phyloP scores from a whole-genome alignment of 2,797 vertebrate species.

The Anomalospiza imberbis region DNA sequence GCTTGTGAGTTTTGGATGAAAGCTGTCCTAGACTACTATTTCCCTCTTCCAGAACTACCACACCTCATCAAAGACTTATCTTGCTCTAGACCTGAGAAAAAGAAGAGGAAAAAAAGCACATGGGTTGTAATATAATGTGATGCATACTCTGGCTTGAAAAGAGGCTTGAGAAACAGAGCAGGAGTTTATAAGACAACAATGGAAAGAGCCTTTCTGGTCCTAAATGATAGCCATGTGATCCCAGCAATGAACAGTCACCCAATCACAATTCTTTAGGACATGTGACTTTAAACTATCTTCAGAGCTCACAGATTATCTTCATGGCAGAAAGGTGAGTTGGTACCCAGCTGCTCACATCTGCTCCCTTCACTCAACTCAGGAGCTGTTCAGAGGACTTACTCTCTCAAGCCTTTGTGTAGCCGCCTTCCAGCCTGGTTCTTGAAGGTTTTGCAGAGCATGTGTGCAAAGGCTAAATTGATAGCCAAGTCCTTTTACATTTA shows the following conservation, averaged over 20 bases:
- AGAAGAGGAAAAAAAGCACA: not conserved
- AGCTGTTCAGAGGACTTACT: not conserved
- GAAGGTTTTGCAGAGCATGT: not conserved
- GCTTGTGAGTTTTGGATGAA: not conserved
- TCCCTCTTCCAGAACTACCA: not conserved
- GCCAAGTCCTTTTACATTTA: not conserved
- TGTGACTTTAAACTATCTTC: not conserved
- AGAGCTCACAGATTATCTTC: not conserved
- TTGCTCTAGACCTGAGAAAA: not conserved
- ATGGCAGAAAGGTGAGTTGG: not conserved
- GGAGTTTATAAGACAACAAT: not conserved
- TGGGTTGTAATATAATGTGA: not conserved
- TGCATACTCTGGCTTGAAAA: not conserved
- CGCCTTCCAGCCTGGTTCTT: not conserved
- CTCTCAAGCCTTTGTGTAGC: not conserved
- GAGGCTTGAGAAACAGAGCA: not conserved
- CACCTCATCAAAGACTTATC: not conserved
- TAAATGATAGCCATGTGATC: not conserved
- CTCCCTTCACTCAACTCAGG: not conserved
- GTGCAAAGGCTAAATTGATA: not conserved
- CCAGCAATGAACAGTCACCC: not conserved
- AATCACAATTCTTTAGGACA: not conserved
- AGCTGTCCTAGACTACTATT: not conserved
- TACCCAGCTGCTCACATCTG: not conserved
- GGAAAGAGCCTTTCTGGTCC: not conserved